Evolutionary conservation across 1,140 invertebrate genomes (phyloP).

Genomic region (Anthonomus grandis): DNA sequence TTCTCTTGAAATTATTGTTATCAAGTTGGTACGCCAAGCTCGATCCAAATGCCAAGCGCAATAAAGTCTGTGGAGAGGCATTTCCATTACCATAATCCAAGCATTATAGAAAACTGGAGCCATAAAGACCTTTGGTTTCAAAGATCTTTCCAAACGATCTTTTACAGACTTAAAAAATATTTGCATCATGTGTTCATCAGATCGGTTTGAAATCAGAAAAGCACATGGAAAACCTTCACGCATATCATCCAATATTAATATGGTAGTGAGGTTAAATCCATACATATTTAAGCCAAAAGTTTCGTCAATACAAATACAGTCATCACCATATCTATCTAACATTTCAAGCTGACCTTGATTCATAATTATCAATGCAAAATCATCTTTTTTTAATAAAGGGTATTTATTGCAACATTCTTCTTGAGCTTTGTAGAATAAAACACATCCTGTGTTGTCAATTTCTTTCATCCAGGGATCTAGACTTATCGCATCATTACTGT

Average conservation of each 20-base stretch:
- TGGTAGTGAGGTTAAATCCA: slow-evolving; percentile 16
- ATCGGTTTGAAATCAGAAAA: slow-evolving; percentile 16
- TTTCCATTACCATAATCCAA: slow-evolving; percentile 13
- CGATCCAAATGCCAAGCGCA: slow-evolving; percentile 13
- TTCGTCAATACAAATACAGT: slow-evolving; percentile 27
- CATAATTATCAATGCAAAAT: slow-evolving; percentile 13
- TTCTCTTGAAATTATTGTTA: slow-evolving; percentile 11
- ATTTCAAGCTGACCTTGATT: slow-evolving; percentile 1
- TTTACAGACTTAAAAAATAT: slow-evolving; percentile 9
- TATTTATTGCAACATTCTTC: neutral
- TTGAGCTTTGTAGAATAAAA: slow-evolving; percentile 10
- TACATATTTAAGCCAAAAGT: slow-evolving; percentile 24
- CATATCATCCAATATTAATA: slow-evolving; percentile 18
- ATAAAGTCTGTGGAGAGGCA: slow-evolving; percentile 8
- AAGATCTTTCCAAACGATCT: neutral
- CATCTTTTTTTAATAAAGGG: slow-evolving; percentile 9
- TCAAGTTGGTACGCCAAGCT: slow-evolving; percentile 8
- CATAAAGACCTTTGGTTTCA: slow-evolving; percentile 12
- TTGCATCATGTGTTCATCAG: neutral
- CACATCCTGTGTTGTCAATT: neutral
- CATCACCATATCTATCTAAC: slow-evolving; percentile 8
- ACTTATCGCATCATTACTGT: slow-evolving; percentile 9
- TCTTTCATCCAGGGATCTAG: slow-evolving; percentile 5
- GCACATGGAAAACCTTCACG: slow-evolving; percentile 13
- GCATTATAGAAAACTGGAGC: slow-evolving; percentile 12